Conservation (phyloP, 2,113 vertebrate genomes). For the Nematolebias whitei region DNA sequence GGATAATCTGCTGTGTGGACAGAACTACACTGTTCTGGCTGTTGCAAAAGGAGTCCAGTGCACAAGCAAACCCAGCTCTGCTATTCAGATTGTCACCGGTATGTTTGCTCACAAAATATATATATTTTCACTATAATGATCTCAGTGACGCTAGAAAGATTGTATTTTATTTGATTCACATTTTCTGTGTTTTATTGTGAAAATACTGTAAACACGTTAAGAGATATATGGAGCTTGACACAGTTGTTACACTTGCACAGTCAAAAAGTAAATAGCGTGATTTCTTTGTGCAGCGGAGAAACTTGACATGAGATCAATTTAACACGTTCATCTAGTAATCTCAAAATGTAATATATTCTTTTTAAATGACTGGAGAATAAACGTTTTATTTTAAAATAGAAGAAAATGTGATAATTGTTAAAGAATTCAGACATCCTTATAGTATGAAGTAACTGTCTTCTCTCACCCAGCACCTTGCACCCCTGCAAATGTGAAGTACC, state of each 20-base stretch:
- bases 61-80: constrained; percentile 58
- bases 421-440: background rate
- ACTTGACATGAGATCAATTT: too few relatives aligned
- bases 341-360: too few relatives aligned
- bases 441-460: background rate
- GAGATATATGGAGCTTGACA: too few relatives aligned
- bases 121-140: background rate
- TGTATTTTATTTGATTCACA: background rate
- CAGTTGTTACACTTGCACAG: too few relatives aligned
- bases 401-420: too few relatives aligned
- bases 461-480: constrained; percentile 72
- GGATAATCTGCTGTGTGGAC: constrained; percentile 65
- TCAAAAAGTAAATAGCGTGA: too few relatives aligned
- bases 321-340: too few relatives aligned
- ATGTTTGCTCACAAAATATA: background rate
- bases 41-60: constrained; percentile 60
- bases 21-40: constrained; percentile 63
- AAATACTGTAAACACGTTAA: too few relatives aligned
- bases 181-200: background rate
- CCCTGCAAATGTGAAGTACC: constrained; percentile 56
- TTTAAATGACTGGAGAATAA: too few relatives aligned
- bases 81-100: constrained; percentile 73
- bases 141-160: background rate
- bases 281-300: too few relatives aligned
- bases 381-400: too few relatives aligned